Evolutionary conservation across 2,797 vertebrate species (phyloP).

Genomic region (Enteromius fasciolatus): DNA sequence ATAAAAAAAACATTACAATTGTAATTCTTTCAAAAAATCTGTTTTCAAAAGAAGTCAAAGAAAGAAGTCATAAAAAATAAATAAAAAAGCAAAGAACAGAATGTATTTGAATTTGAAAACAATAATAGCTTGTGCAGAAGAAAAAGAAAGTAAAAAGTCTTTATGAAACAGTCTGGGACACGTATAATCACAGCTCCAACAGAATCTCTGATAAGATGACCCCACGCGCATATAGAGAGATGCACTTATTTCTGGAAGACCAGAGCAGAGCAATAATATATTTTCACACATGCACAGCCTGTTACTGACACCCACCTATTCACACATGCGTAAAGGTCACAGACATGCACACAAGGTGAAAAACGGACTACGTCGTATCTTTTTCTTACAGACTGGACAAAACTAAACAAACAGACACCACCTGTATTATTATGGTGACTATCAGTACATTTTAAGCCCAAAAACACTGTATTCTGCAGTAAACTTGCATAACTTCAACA

Average conservation of each 20-base stretch:
- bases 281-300: slow-evolving; percentile 32
- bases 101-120: slow-evolving; percentile 7
- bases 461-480: not conserved
- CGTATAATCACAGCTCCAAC: not conserved
- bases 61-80: too few relatives aligned
- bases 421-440: not conserved
- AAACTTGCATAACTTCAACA: not conserved
- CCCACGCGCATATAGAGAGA: not conserved
- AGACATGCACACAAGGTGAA: slow-evolving; percentile 21
- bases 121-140: not conserved
- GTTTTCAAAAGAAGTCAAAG: not conserved
- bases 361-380: not conserved
- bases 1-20: slow-evolving; percentile 1
- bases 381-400: not conserved
- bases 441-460: not conserved
- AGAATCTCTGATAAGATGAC: not conserved
- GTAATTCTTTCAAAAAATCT: not conserved
- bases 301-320: slow-evolving; percentile 44
- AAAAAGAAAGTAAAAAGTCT: not conserved
- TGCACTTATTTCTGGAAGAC: not conserved
- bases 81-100: not conserved
- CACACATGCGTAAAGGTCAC: slow-evolving; percentile 41
- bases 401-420: not conserved
- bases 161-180: not conserved
- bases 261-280: not conserved